Base-by-base conservation (phyloP, 2,888 invertebrate species). In the Dastarcus helophoroides region DNA sequence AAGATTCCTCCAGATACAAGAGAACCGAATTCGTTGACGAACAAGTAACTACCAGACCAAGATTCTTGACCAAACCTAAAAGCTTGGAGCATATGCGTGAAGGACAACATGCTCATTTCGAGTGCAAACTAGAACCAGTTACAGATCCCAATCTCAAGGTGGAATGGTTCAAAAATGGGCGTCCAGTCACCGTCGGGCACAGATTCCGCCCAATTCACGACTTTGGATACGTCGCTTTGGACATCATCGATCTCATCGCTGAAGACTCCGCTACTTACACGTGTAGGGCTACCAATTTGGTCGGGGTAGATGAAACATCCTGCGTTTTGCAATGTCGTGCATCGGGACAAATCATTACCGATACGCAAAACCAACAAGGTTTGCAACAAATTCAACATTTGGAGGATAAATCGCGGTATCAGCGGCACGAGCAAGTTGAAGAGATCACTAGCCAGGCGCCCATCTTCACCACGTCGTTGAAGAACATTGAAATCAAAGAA, bases 161-260 rank as follows among this genome's bases (percentile, higher is more conserved):
- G 3, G 94, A 94, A 63, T 97, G 95, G 95, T 91, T 75, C 54
- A 91, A 89, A 56, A 88, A 98, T 60, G 93, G 91, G 23, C 78
- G 84, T 46, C 91, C 94, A 14, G 79, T 98, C 30, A 90, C 85
- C 10, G 78, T 91, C 55, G 94, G 93, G 27, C 91, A 93, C 56
- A 76, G 94, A 51, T 95, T 93, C 69, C 76, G 91, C 48, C 93
- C 94, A 35, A 90, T 93, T 56, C 93, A 94, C 58, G 97, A 98
- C 62, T 97, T 98, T 62, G 97, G 97, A 22, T 97, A 94, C 56
- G 97, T 97, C 12, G 94, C 95, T 9, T 69, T 99, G 39, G 97
- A 97, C 54, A 89, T 98, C 40, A 79, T 94, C 42, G 94, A 94
- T 56, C 68, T 93, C 32, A 94, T 94, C 55, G 88, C 93, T 31